These are phyloP conservation scores for Sinosuthora webbiana DNA, from an alignment of 2,113 vertebrate species.

Conservation along the genomic window DNA sequence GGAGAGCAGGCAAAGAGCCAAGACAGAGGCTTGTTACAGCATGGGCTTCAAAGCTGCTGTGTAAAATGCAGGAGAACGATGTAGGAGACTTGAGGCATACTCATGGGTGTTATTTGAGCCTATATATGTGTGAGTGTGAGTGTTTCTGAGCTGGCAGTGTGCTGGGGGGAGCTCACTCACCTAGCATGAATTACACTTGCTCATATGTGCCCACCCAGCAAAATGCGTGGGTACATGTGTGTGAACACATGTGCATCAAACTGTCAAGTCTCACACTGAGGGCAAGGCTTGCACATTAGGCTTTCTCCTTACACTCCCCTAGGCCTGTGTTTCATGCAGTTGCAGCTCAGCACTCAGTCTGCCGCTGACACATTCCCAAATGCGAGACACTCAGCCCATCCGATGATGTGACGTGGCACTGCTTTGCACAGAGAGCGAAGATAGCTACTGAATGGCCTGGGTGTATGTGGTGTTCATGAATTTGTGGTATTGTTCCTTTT, in stretches of 20 bases:
- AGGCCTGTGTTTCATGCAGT: background rate
- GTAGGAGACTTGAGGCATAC: background rate
- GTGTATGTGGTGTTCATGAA: background rate
- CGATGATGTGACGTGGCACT: accelerated
- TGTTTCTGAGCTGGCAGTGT: background rate
- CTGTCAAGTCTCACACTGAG: background rate
- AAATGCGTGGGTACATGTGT: background rate
- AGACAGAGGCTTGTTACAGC: background rate
- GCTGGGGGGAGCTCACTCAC: background rate
- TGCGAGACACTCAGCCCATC: background rate
- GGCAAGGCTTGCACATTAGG: background rate
- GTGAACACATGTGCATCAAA: background rate
- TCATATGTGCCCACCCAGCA: accelerated
- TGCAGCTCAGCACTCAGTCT: background rate
- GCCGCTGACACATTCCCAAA: accelerated
- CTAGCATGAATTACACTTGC: accelerated
- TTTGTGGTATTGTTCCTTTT: background rate
- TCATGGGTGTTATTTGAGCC: background rate
- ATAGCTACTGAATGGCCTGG: accelerated
- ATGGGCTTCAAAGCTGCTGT: background rate
- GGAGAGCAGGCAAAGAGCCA: background rate
- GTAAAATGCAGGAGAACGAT: background rate
- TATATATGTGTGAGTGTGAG: accelerated
- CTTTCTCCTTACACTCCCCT: background rate
- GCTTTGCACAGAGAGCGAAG: background rate